Base-by-base conservation (phyloP, 2,888 invertebrate species). In the Xestoiulus laeticollis region DNA sequence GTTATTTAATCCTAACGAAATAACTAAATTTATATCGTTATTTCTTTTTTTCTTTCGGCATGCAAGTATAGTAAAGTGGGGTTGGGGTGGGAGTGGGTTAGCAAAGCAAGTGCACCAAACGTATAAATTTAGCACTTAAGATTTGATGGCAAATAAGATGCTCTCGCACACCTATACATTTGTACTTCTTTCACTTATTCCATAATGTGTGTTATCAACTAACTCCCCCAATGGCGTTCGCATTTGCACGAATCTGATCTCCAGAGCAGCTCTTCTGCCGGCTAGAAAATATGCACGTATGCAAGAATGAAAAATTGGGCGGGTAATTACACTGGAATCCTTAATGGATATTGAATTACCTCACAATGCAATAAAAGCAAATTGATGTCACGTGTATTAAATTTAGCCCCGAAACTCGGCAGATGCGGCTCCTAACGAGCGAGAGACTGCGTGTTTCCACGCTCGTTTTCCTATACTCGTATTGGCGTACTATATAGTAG, bases 341-440 rank as follows among this genome's bases (percentile, higher is more conserved):
- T 87, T 87, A 87, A 87, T 87, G 87, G 87, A 87, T 87, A 87
- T 87, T 87, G 87, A 87, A 87, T 87, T 87, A 87, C 87, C 87
- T 87, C 87, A 87, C 83, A 82, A 87, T 68, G 87, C 83, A 78
- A 87, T 87, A 87, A 87, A 87, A 87, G 87, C 87, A 87, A 87
- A 87, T 87, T 87, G 87, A 68, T 87, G 87, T 87, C 87, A 87
- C 87, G 83, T 87, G 86, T 86, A 86, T 86, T 86, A 86, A 86
- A 86, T 86, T 86, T 86, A 85, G 86, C 84, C 84, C n/a, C 43
- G 84, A 84, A 84, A 84, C 84, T 84, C 84, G 43, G 84, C 84
- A 84, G 84, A 84, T 43, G 84, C 16, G 43, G 84, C 84, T 68
- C 68, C 26, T 68, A 68, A 68, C 68, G 68, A 68, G 68, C 68